Base-by-base conservation (phyloP, 2,113 vertebrate species). In the Gulo gulo region DNA sequence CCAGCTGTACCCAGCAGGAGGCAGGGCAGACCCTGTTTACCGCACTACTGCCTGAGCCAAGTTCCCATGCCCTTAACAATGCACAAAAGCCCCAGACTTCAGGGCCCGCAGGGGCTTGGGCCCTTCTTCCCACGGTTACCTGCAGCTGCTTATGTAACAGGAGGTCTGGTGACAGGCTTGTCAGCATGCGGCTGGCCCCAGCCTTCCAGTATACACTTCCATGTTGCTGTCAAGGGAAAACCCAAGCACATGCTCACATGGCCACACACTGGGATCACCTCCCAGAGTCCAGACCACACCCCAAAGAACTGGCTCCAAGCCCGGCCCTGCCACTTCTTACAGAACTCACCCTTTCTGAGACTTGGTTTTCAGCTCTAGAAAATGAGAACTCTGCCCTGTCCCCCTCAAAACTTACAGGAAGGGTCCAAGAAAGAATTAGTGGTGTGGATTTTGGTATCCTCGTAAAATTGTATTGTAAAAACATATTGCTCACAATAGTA, bases 131-230 rank as follows among this genome's bases (percentile, higher is more conserved):
- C 55, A 1, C 3, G 1, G 0, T 97, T 96, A 99, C 99, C 99
- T 99, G 98, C 42, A 99, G 98, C 85, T 98, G 98, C 8, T 98
- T 97, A 92, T 99, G 94, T 47, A 99, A 98, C 34, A 95, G 96
- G 83, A 98, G 97, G 24, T 98, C 95, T 0, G 99, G 94, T 52
- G 99, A 96, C 16, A 99, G 98, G 84, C 94, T 95, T 36, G 95
- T 97, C 93, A 99, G 98, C 24, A 95, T 96, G n/a, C 80, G 73
- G 21, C 96, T 94, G 2, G 99, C 99, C 86, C 99, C 99, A 16
- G 94, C 97, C 82, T 98, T 99, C 99, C 99, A 99, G 96, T 99
- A 99, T 23, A 99, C 99, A 16, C 99, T 99, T 78, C 99, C 99
- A 34, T 99, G 99, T 99, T 99, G 99, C 99, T 99, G 98, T 13